Conservation (phyloP, 2,113 vertebrate genomes). For the Malaclemys terrapin region DNA sequence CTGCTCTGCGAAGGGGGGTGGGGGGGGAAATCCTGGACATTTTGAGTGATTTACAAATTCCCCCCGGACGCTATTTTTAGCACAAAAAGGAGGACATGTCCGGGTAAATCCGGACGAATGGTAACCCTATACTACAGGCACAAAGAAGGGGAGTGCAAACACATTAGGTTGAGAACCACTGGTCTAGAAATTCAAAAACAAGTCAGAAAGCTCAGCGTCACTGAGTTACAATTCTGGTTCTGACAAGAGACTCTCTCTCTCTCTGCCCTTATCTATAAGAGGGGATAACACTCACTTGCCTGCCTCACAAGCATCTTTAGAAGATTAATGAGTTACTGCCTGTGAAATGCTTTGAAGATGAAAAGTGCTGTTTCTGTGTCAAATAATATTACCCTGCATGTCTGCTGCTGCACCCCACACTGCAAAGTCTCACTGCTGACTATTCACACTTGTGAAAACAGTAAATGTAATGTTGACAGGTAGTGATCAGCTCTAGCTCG, state of each 20-base stretch:
- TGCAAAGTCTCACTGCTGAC: background rate
- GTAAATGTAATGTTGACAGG: background rate
- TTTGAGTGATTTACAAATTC: no score
- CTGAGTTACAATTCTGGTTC: slow-evolving; percentile 37
- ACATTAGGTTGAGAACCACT: background rate
- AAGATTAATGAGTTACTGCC: slow-evolving; percentile 13
- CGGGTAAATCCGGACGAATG: no score
- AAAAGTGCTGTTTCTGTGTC: slow-evolving; percentile 25
- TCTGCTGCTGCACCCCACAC: background rate
- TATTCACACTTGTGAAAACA: background rate
- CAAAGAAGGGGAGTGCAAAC: no score
- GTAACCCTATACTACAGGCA: no score
- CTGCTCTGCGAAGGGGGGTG: no score
- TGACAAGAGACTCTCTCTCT: slow-evolving; percentile 14
- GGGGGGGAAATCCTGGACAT: no score
- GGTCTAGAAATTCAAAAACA: background rate
- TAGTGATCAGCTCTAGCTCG: background rate
- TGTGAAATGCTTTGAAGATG: slow-evolving; percentile 31
- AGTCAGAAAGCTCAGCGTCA: background rate
- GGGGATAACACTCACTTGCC: slow-evolving; percentile 26
- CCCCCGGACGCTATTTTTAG: no score
- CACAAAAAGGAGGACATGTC: no score
- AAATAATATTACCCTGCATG: slow-evolving; percentile 6
- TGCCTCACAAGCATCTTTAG: background rate
- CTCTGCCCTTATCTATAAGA: slow-evolving; percentile 32